These are phyloP conservation scores for Drosophila trapezifrons DNA, from an alignment of 1,140 invertebrate species.

Conservation along the genomic window DNA sequence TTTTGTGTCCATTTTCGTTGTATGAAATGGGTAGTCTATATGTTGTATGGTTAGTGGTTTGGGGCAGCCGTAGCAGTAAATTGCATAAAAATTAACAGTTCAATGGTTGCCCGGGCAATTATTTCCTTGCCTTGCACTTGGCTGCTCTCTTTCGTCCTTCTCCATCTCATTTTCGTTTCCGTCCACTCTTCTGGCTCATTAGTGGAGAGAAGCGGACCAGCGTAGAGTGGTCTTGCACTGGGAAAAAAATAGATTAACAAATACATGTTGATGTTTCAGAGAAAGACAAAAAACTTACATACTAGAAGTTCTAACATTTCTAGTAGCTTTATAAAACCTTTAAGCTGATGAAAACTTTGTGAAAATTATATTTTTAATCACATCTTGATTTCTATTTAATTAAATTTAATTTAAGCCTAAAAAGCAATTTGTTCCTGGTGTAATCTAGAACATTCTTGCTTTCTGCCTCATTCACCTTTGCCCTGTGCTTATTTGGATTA, in stretches of 20 bases:
- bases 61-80: constrained; percentile 45
- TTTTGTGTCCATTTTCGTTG: no score
- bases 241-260: neutral
- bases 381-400: neutral
- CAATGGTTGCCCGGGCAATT: constrained; percentile 48
- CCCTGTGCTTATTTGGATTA: constrained; percentile 27
- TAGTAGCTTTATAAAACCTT: no score
- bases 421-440: neutral
- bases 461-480: neutral
- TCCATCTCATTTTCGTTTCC: neutral
- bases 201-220: constrained; percentile 11
- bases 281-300: fast-evolving
- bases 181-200: constrained; percentile 22
- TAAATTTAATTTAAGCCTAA: neutral
- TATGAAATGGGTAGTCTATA: no score
- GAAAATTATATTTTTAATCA: neutral
- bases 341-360: neutral
- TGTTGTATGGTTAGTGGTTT: no score
- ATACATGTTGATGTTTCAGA: no score
- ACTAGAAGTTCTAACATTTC: neutral
- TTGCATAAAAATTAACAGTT: constrained; percentile 70
- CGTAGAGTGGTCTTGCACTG: constrained; percentile 12
- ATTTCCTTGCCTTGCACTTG: constrained; percentile 21
- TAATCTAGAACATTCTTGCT: neutral
- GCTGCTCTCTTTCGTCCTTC: neutral